Conservation (phyloP, 37 sponge, comb jelly and placozoan genomes). For the Dysidea cf. avara region DNA sequence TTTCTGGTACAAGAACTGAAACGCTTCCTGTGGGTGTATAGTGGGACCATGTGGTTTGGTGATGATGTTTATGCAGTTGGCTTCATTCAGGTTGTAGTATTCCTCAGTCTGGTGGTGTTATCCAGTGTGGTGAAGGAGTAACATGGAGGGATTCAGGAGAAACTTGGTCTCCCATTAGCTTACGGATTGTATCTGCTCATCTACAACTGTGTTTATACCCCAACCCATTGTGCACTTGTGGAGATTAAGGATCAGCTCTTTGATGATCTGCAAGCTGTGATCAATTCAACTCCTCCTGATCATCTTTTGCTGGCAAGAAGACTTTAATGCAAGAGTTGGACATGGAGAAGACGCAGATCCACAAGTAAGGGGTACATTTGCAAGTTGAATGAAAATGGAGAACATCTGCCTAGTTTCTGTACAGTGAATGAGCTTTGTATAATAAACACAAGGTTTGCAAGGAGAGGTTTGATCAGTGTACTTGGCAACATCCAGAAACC, state of each 20-base stretch:
- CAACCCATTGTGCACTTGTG: conserved; percentile 19
- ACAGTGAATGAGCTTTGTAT: conserved; percentile 30
- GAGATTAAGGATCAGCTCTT: conserved; percentile 29
- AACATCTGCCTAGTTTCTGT: conserved; percentile 30
- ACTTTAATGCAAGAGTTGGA: conserved; percentile 43
- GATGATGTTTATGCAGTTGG: conserved; percentile 32
- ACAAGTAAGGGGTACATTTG: conserved; percentile 19
- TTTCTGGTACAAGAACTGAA: conserved; percentile 38
- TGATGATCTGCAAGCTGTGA: conserved; percentile 34
- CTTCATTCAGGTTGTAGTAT: neutral
- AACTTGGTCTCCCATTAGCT: conserved; percentile 20
- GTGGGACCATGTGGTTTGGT: conserved; percentile 56
- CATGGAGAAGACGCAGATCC: neutral
- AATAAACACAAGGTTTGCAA: conserved; percentile 37
- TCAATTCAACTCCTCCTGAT: conserved; percentile 10
- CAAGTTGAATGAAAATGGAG: conserved; percentile 12
- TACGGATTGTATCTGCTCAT: conserved; percentile 17
- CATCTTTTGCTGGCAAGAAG: conserved; percentile 25
- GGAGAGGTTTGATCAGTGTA: conserved; percentile 26
- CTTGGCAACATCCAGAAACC: conserved; percentile 32
- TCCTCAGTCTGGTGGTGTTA: neutral
- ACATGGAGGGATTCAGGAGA: conserved; percentile 13
- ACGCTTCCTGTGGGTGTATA: conserved; percentile 4
- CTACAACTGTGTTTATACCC: conserved; percentile 31
- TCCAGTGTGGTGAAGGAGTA: conserved; percentile 26